Conservation (phyloP, 2,888 invertebrate genomes). For the Drosophila monieri region DNA sequence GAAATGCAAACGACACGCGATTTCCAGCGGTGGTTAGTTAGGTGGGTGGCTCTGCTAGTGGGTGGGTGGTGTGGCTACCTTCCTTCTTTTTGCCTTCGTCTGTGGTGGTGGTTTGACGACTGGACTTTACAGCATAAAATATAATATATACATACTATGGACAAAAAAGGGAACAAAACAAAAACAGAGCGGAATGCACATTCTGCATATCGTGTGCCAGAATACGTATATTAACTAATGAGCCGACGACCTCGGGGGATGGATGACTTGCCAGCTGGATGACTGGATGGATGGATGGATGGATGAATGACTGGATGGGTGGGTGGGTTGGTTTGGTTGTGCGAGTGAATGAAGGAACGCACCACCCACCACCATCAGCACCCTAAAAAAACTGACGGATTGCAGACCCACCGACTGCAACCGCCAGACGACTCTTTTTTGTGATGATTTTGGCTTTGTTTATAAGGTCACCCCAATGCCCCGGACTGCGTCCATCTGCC, state of each 20-base stretch:
- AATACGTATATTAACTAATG: conserved; percentile 63
- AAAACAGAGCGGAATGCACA: conserved; percentile 30
- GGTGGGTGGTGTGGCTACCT: conserved; percentile 2
- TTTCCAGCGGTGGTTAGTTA: conserved; percentile 35
- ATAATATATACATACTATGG: conserved; percentile 4
- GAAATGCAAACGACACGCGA: conserved; percentile 35
- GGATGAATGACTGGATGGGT: background rate
- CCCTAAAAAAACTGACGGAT: conserved; percentile 11
- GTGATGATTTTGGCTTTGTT: conserved; percentile 19
- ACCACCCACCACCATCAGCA: conserved; percentile 30
- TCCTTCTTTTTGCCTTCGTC: conserved; percentile 1
- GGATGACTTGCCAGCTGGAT: conserved; percentile 7
- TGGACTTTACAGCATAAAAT: conserved; percentile 18
- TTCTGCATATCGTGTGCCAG: conserved; percentile 47
- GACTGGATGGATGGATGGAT: background rate
- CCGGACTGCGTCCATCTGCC: conserved; percentile 65
- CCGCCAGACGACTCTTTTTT: background rate
- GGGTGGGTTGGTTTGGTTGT: background rate
- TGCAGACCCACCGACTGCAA: conserved; percentile 23
- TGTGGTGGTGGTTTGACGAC: conserved; percentile 10
- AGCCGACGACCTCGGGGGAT: conserved; percentile 65
- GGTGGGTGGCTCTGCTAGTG: conserved; percentile 11
- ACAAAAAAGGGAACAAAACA: conserved; percentile 24
- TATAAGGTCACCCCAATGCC: conserved; percentile 61
- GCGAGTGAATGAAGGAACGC: conserved; percentile 44